phyloP scores from a whole-genome alignment of 2,113 vertebrate species.

The Neomonachus schauinslandi region DNA sequence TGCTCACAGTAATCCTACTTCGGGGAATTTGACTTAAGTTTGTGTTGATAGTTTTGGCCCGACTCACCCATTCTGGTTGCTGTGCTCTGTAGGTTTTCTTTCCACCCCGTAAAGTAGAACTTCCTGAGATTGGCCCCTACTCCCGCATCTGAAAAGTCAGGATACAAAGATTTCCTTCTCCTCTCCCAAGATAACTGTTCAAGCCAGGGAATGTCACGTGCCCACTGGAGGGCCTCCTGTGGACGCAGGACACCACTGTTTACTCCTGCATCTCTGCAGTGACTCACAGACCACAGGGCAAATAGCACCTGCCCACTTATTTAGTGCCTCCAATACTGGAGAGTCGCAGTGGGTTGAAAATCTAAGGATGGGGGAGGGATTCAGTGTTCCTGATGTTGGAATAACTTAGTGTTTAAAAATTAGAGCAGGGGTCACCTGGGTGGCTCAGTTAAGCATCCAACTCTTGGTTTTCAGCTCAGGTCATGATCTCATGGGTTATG shows the following conservation, averaged over 20 bases:
- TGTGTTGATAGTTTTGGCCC: background rate
- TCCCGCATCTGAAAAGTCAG: background rate
- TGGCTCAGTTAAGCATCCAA: background rate
- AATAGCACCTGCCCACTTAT: rapidly evolving
- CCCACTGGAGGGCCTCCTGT: background rate
- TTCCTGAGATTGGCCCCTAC: background rate
- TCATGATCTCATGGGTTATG: background rate
- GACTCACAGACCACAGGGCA: background rate
- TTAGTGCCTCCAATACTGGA: background rate
- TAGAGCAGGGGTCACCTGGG: background rate
- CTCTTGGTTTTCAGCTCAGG: background rate
- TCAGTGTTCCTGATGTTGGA: background rate
- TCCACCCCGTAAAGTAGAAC: background rate
- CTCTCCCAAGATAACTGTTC: background rate
- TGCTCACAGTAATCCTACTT: rapidly evolving
- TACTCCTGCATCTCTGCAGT: background rate
- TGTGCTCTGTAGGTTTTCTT: background rate
- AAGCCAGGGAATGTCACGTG: background rate
- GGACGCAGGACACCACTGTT: rapidly evolving
- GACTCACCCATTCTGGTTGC: background rate
- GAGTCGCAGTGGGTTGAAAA: rapidly evolving
- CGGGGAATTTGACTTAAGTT: background rate
- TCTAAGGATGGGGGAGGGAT: background rate
- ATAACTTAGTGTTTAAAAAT: background rate
- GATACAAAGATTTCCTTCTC: background rate